Conservation (phyloP, 1,140 invertebrate genomes). For the Dinoponera quadriceps region DNA sequence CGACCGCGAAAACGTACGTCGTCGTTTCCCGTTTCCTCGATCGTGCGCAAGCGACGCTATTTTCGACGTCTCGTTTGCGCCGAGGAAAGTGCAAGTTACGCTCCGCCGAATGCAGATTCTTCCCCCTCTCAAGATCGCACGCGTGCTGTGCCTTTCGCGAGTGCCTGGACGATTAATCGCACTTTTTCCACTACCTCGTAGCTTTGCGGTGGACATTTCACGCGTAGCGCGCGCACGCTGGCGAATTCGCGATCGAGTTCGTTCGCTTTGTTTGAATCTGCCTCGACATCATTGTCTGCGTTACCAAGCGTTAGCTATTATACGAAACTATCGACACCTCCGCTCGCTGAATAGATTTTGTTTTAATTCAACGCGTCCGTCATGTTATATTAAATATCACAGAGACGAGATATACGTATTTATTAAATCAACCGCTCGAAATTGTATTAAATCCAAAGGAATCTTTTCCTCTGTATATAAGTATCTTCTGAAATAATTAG, state of each 20-base stretch:
- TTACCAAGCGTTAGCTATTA: neutral
- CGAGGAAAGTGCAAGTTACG: conserved; percentile 53
- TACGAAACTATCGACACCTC: too few relatives aligned
- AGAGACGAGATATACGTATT: neutral
- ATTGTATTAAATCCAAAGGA: neutral
- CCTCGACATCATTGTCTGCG: too few relatives aligned
- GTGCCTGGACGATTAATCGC: conserved; percentile 13
- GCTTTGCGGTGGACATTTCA: neutral
- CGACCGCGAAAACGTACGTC: neutral
- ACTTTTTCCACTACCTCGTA: neutral
- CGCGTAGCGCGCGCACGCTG: neutral
- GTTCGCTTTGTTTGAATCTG: neutral
- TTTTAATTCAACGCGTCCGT: too few relatives aligned
- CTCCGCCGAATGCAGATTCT: conserved; percentile 32
- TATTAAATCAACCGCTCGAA: neutral
- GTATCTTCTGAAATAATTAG: neutral
- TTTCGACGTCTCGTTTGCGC: conserved; percentile 29
- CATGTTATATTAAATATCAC: neutral
- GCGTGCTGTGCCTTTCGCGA: neutral
- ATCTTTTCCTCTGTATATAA: conserved; percentile 13
- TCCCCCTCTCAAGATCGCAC: neutral
- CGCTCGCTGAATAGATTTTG: too few relatives aligned
- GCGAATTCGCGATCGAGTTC: neutral
- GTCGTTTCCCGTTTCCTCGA: neutral
- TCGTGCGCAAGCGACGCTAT: conserved; percentile 1